Base-by-base conservation (phyloP, 1,140 invertebrate species). In the Tetraneura akinire region DNA sequence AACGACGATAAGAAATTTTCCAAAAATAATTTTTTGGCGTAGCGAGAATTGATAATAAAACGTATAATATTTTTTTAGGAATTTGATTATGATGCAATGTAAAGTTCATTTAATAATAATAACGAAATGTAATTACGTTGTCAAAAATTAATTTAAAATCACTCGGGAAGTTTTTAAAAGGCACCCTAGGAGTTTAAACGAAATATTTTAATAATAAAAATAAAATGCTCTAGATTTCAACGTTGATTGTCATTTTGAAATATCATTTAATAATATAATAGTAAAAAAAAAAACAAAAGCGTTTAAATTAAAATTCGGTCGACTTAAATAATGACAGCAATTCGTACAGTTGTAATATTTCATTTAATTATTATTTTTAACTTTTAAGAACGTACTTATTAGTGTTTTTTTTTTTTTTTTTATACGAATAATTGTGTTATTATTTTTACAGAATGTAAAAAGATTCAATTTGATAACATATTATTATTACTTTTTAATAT, bases 101-200 rank as follows among this genome's bases (percentile, higher is more conserved):
- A 16, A 37, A n/a, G 42, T 68, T 14, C 37, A n/a, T 64, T n/a
- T 23, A 68, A 23, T 37, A 68, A 6, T 42, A 45, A 32, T 45
- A n/a, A 68, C n/a, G 5, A 68, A 68, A 68, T 23, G 10, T 1
- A 45, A 21, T 45, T 42, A 45, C 37, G 11, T 68, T 68, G n/a
- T 45, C 4, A n/a, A n/a, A 45, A 45, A 68, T 68, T 68, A 68
- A 68, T 68, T 68, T 23, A 45, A 45, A 45, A 9, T 45, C n/a
- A 18, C 37, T 23, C 4, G n/a, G 13, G 23, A 23, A 68, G 45
- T 13, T 45, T 45, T 55, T 68, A 13, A 32, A 68, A 68, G 14
- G 21, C 64, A 45, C 37, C 21, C 37, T 16, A 1, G 9, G 13
- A 45, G 21, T 68, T 21, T 23, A 68, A 45, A 68, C 23, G 1